Evolutionary conservation across 2,888 invertebrate species (phyloP).

Genomic region (Dynastes hyllus): DNA sequence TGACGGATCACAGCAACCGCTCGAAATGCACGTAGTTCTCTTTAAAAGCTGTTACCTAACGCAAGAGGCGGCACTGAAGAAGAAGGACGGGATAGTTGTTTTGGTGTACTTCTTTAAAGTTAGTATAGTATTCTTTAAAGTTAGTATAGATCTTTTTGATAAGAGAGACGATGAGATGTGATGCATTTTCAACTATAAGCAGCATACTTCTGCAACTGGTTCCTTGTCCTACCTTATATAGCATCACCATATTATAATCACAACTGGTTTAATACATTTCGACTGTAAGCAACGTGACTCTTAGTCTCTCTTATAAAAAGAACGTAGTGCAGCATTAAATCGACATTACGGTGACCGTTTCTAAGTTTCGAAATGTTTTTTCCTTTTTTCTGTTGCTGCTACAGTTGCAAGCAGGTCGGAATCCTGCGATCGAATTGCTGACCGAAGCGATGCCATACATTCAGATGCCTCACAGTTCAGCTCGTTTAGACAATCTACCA

Average conservation of each 20-base stretch:
- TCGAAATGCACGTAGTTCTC: slow-evolving; percentile 78
- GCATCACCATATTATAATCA: too few species aligned
- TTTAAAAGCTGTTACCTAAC: slow-evolving; percentile 77
- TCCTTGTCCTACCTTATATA: too few species aligned
- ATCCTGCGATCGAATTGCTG: slow-evolving; percentile 71
- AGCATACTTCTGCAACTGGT: too few species aligned
- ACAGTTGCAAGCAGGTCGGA: slow-evolving; percentile 72
- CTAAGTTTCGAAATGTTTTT: slow-evolving; percentile 54
- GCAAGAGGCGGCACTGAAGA: slow-evolving; percentile 76
- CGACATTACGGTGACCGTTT: neutral
- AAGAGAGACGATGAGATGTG: too few species aligned
- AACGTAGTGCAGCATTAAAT: neutral
- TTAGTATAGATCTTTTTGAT: too few species aligned
- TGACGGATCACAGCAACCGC: slow-evolving; percentile 74
- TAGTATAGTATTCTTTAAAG: neutral
- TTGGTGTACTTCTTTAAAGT: slow-evolving; percentile 75
- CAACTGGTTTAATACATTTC: too few species aligned
- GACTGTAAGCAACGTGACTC: too few species aligned
- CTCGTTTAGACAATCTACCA: slow-evolving; percentile 72
- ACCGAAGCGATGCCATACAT: slow-evolving; percentile 73
- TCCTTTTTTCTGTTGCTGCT: too few species aligned
- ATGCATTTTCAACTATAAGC: too few species aligned
- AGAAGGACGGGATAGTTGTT: slow-evolving; percentile 75
- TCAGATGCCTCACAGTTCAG: slow-evolving; percentile 72
- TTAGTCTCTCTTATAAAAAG: neutral